Evolutionary conservation across 2,797 vertebrate species (phyloP), one percentile per base, ranked within the genome.

Genomic region (Serranus cabrilla): DNA sequence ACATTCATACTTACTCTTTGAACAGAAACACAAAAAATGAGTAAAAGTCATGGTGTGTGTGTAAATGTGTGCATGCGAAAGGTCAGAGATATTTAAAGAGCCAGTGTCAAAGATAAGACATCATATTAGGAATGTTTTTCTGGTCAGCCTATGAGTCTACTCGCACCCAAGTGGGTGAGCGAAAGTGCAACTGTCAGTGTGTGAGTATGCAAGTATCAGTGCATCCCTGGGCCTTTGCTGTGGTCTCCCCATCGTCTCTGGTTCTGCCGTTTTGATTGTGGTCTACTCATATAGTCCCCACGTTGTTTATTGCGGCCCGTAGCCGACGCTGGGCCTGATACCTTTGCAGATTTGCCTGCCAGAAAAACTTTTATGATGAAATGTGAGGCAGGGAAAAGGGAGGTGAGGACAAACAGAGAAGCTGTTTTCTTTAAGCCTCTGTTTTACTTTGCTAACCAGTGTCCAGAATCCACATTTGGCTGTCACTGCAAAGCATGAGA

Each of bases 291-390:
- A 94, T 88, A 78, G 92, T 86, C 85, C 61, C 78, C 54, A 58
- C 87, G 83, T 88, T 95, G 92, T 92, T 81, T 95, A 90, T 89
- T 92, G 90, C 84, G 66, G 89, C 88, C 85, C 83, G 31, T 89
- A 90, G 91, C 89, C 83, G 80, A 78, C 49, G 56, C 76, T 52
- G 79, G 78, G 74, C 83, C 83, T 71, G 87, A 89, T 92, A 92
- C 90, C 89, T 90, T 87, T 74, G 78, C 78, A 82, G 67, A 87
- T 82, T 55, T 8, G 49, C 61, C 67, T 91, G 93, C 92, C 94
- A 94, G 89, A 93, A 93, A 91, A 92, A 89, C 87, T 86, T 92
- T 93, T 91, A 92, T 92, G 90, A 92, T 93, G 91, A 93, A 94
- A 92, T 89, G 85, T 86, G 91, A 92, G 84, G 75, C 82, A 89